Evolutionary conservation across 2,113 vertebrate species (phyloP).

Genomic region (Gobiocypris rarus): DNA sequence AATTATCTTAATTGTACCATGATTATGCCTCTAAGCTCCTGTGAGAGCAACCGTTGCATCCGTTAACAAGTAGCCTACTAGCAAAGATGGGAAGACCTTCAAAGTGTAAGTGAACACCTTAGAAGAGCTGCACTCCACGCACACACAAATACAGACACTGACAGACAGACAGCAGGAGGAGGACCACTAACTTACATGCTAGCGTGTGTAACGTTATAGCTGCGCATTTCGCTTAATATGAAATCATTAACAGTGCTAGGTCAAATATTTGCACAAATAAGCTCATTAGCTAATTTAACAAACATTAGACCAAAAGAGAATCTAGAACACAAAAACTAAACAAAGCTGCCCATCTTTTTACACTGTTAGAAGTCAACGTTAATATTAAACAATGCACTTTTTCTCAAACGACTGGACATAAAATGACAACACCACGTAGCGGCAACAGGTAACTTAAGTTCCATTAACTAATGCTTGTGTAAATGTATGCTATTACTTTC

Average conservation of each 20-base stretch:
- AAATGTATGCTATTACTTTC: not conserved
- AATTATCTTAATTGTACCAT: conserved; percentile 87
- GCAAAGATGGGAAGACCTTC: conserved; percentile 52
- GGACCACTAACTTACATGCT: not conserved
- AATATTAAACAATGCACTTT: no score
- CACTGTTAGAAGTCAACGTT: not conserved
- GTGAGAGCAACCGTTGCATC: conserved; percentile 63
- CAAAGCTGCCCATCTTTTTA: not conserved
- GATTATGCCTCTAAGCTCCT: conserved; percentile 81
- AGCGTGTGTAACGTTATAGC: not conserved
- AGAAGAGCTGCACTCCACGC: not conserved
- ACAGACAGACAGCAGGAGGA: not conserved
- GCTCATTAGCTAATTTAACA: not conserved
- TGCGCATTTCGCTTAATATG: not conserved
- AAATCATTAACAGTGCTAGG: not conserved
- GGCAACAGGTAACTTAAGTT: not conserved
- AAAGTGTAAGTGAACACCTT: conserved; percentile 38
- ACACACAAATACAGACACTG: not conserved
- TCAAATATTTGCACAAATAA: not conserved
- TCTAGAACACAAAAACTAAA: not conserved
- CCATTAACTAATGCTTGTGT: not conserved
- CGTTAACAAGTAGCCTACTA: conserved; percentile 18
- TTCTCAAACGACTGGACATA: no score
- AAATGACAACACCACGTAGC: not conserved
- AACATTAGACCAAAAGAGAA: not conserved